A percentile compares a stretch with the other conserved stretches of the same genome.
phyloP scores from a whole-genome alignment of 2,797 vertebrate species.

The Forpus xanthops region DNA sequence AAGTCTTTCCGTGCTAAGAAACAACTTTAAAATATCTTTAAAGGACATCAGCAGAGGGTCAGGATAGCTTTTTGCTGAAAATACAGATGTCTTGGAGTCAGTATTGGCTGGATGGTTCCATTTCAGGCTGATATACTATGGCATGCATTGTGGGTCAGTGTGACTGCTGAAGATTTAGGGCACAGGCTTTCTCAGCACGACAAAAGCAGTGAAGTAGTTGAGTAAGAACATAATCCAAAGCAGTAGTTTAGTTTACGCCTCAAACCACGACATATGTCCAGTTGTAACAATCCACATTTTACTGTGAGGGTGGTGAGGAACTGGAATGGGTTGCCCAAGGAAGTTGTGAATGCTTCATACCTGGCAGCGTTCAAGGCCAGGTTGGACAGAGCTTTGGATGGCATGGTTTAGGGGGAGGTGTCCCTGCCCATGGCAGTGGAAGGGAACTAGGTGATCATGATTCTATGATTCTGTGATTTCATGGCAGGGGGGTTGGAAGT shows the following conservation, averaged over 20 bases:
- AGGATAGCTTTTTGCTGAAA: neutral
- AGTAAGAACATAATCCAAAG: neutral
- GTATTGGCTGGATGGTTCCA: neutral
- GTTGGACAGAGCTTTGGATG: neutral
- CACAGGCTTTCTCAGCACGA: neutral
- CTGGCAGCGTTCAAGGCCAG: neutral
- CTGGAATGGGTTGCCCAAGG: neutral
- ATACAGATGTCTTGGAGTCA: neutral
- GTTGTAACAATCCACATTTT: neutral
- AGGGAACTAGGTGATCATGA: too few species aligned
- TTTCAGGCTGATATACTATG: neutral
- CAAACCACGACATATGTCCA: too few species aligned
- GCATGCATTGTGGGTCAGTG: neutral
- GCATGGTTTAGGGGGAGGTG: neutral
- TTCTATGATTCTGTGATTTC: too few species aligned
- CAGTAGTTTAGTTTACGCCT: neutral
- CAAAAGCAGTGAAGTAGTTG: neutral
- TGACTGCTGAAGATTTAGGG: neutral
- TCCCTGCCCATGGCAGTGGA: neutral
- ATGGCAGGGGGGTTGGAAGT: neutral
- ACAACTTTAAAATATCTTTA: conserved; percentile 15
- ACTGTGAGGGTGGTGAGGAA: neutral
- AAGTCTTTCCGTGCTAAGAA: conserved; percentile 46
- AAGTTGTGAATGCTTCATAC: neutral
- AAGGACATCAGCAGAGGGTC: neutral